Conservation (phyloP, 2,888 invertebrate species). For the Andrena chrysosceles region DNA sequence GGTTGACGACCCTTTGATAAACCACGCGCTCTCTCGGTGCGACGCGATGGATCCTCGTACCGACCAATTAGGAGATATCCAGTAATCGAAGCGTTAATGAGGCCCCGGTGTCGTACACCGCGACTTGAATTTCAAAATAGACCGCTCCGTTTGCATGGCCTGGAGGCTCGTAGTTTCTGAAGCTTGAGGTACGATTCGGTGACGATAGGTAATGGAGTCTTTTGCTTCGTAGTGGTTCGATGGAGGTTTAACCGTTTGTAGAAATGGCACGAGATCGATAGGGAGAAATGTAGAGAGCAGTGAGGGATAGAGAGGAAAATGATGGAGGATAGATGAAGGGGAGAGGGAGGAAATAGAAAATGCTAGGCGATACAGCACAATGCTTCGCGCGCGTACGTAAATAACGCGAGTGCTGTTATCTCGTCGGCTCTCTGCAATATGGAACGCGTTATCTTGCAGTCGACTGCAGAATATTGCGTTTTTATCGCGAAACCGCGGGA, state of each 20-base stretch:
- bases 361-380: conserved; percentile 56
- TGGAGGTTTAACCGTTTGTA: not conserved
- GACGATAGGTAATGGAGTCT: too few relatives aligned
- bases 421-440: conserved; percentile 65
- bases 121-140: conserved; percentile 8
- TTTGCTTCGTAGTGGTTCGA: not conserved
- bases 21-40: conserved; percentile 57
- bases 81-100: conserved; percentile 64
- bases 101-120: conserved; percentile 13
- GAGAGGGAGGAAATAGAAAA: conserved; percentile 37
- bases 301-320: not conserved
- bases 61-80: conserved; percentile 67
- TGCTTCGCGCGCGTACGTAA: conserved; percentile 55
- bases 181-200: too few relatives aligned
- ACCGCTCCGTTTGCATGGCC: too few relatives aligned
- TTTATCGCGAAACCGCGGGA: conserved; percentile 61
- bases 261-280: not conserved
- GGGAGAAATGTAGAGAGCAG: not conserved
- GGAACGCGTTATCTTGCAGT: conserved; percentile 68
- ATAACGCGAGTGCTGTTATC: conserved; percentile 67
- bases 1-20: conserved; percentile 76
- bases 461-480: conserved; percentile 67
- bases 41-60: conserved; percentile 59
- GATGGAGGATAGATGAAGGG: not conserved
- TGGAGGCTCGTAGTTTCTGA: too few relatives aligned